Evolutionary conservation across 2,113 vertebrate genomes (phyloP), one percentile per base, ranked within the genome.

Genomic region (Aptenodytes forsteri): DNA sequence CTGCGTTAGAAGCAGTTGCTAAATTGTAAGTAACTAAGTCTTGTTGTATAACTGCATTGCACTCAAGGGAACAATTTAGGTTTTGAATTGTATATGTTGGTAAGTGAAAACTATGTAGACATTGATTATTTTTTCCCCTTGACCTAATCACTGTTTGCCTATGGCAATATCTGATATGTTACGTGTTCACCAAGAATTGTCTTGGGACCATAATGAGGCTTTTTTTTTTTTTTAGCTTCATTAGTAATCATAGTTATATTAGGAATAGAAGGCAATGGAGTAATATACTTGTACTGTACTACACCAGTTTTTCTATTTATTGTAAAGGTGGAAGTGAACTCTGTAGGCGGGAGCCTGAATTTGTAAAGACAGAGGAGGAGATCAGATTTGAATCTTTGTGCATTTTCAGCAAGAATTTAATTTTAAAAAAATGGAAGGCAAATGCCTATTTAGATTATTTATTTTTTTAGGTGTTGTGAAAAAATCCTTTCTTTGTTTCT

Each of bases 21-120:
- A 96, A 97, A 96, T 96, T 97, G 89, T 97, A 89, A 97, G 84
- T 96, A 96, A 96, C 91, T 84, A 96, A 95, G 94, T 96, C 97
- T 93, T 94, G 91, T 94, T 96, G 89, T 93, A 64, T 91, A 91
- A 91, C 94, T 96, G 94, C 93, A 97, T 97, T 97, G 93, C 89
- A 94, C 97, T 96, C 97, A 78, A 66, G 97, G 97, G 97, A 97
- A 96, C 96, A 96, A 96, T 97, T 97, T 95, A 87, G 96, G 81
- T 89, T 97, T 97, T 96, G 97, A 97, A 96, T 96, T 97, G 96
- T 97, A 96, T 97, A 91, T 96, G 96, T 94, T 95, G 93, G 94
- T 96, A 96, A 97, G 96, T 96, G 97, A 97, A 97, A 97, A 97
- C 97, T 97, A 93, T 94, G 97, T 97, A 97, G 97, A 95, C 96